Percentiles rank a stretch among this genome's conserved stretches.
phyloP scores from a whole-genome alignment of 2,888 invertebrate genomes.

The Tuta absoluta region DNA sequence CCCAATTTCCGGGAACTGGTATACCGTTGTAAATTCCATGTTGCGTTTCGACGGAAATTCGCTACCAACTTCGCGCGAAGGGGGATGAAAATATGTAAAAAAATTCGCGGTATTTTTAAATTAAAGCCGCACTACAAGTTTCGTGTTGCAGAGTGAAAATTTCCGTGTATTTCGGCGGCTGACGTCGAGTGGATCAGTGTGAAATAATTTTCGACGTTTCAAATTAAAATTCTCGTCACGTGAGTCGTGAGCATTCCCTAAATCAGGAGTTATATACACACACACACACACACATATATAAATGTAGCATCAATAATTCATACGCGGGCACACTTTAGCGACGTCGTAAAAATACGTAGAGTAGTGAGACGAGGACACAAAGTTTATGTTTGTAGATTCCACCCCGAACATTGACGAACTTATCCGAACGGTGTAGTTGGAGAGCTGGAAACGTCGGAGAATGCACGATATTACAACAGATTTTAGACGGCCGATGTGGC shows the following conservation, averaged over 20 bases:
- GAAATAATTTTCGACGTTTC: slow-evolving; percentile 17
- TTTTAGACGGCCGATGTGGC: too few relatives aligned
- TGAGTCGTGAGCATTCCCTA: not conserved
- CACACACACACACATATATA: not conserved
- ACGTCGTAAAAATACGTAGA: slow-evolving; percentile 21
- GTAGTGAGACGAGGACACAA: not conserved
- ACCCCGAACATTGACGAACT: not conserved
- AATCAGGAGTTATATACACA: slow-evolving; percentile 10
- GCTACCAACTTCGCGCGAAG: slow-evolving; percentile 11
- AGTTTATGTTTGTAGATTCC: slow-evolving; percentile 13
- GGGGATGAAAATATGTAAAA: slow-evolving; percentile 15
- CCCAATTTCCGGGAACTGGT: slow-evolving; percentile 21
- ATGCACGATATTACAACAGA: too few relatives aligned
- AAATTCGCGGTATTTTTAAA: slow-evolving; percentile 22
- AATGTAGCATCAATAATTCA: slow-evolving; percentile 18
- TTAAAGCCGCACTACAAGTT: slow-evolving; percentile 19
- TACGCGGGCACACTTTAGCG: slow-evolving; percentile 13
- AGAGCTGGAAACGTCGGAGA: not conserved
- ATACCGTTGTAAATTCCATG: slow-evolving; percentile 14
- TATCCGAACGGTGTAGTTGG: not conserved
- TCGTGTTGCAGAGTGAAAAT: not conserved
- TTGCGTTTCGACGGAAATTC: slow-evolving; percentile 14
- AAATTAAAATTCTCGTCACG: slow-evolving; percentile 14
- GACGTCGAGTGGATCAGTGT: slow-evolving; percentile 9
- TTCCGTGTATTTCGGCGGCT: not conserved